Evolutionary conservation across 2,797 vertebrate genomes (phyloP).

Genomic region (Lates japonicus): DNA sequence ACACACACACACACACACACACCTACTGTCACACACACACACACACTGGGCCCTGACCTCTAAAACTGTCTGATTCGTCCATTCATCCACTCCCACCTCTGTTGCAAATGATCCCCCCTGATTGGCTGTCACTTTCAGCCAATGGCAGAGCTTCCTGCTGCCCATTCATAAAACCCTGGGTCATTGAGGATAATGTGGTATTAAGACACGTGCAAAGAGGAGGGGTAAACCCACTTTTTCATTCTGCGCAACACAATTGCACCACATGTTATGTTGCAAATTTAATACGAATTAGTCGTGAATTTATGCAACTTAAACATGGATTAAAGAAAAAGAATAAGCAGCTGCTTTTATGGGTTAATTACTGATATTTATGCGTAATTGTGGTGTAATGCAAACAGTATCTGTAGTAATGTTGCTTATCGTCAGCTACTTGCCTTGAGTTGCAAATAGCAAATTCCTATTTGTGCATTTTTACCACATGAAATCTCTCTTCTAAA

Average conservation of each 20-base stretch:
- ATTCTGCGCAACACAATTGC: not conserved
- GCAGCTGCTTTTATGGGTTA: not conserved
- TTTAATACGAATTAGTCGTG: not conserved
- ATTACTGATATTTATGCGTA: not conserved
- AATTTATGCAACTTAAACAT: not conserved
- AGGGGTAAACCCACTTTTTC: not conserved
- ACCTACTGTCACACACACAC: constrained; percentile 16
- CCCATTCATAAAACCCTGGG: constrained; percentile 81
- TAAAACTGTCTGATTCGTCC: constrained; percentile 62
- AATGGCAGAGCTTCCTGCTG: constrained; percentile 66
- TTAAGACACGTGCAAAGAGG: constrained; percentile 31
- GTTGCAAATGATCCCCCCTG: constrained; percentile 43
- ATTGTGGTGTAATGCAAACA: not conserved
- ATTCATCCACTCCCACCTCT: constrained; percentile 64
- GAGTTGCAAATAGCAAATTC: not conserved
- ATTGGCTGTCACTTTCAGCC: constrained; percentile 73
- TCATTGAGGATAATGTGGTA: constrained; percentile 68
- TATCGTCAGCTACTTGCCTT: not conserved
- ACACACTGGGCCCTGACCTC: constrained; percentile 62
- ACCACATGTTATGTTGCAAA: not conserved
- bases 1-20: constrained; percentile 16
- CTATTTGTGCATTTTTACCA: not conserved
- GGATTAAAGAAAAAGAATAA: not conserved
- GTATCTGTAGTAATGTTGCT: not conserved
- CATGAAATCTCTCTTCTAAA: not conserved